Base-by-base conservation (phyloP, 1,140 invertebrate genomes). In the Drosophila kohkoa region DNA sequence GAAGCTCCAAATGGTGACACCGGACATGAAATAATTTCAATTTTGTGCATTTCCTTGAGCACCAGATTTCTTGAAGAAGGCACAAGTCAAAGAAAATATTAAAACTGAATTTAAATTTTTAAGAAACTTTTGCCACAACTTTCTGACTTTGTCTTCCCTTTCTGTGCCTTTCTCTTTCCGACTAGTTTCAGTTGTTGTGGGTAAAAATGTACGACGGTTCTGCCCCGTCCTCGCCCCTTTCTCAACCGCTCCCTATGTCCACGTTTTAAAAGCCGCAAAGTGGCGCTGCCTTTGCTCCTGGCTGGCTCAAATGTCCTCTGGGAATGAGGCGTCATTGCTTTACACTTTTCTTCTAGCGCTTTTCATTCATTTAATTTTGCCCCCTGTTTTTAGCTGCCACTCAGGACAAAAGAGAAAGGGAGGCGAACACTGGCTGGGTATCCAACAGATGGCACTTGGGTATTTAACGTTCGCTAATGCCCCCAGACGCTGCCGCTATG, bases 391-490 rank as follows among this genome's bases (percentile, higher is more conserved):
- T 46, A 46, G 49, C 41, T 68, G 65, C 67, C 67, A 60, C 72
- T 68, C 70, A 62, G 54, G 57, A 41, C 16, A 28, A 5, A 25
- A 10, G 15, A 6, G 28, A 1, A n/a, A 16, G 41, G 25, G 52
- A 5, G 20, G 20, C 8, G 10, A 32, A 11, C 13, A 32, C 51
- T 32, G 51, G 28, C n/a, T 32, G 43, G 30, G 30, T 48, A 30
- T 41, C 62, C 67, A 68, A 45, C 79, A 82, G 77, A 81, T 89
- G 86, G 71, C 86, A 85, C 86, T 90, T 79, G 85, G 81, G 85
- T 90, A 89, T 89, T 89, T 89, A 89, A 89, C 81, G 85, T 86
- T 79, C 81, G 86, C 86, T 89, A 89, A 89, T 89, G 85, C 85
- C 74, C 60, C 78, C 68, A 76, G 81, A 75, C 69, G 65, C 69